Percentiles rank a stretch among this genome's conserved stretches.
Evolutionary conservation across 1,140 invertebrate genomes (phyloP).

Genomic region (Hirudo medicinalis): DNA sequence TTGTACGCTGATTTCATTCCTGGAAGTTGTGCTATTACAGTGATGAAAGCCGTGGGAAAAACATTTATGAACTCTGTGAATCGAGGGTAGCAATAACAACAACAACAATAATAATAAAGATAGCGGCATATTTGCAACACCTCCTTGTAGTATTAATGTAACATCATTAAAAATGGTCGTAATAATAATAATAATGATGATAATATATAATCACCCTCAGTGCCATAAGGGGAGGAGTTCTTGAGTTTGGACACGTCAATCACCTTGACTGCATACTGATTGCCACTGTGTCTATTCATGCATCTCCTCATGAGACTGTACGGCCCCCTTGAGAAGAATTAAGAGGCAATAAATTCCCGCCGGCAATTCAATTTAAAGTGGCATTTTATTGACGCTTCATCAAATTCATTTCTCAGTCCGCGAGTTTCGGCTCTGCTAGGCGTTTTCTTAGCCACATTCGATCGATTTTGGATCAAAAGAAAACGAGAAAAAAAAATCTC

Average conservation of each 20-base stretch:
- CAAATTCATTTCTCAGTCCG: no score
- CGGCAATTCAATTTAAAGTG: no score
- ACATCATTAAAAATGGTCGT: background rate
- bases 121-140: background rate
- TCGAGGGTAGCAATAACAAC: background rate
- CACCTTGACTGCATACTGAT: constrained; percentile 96
- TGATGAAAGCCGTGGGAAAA: no score
- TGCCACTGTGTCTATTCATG: constrained; percentile 80
- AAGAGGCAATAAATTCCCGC: background rate
- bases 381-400: no score
- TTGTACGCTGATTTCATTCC: no score
- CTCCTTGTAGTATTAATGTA: background rate
- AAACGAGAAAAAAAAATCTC: no score
- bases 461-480: no score
- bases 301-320: constrained; percentile 91
- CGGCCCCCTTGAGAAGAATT: constrained; percentile 65
- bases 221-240: constrained; percentile 81
- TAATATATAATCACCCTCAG: constrained; percentile 59
- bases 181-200: no score
- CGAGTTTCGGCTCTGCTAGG: no score
- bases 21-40: no score
- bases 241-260: constrained; percentile 95
- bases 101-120: background rate
- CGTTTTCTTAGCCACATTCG: no score
- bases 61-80: background rate